Conservation (phyloP, 1,140 invertebrate genomes). For the Leptopilina clavipes region DNA sequence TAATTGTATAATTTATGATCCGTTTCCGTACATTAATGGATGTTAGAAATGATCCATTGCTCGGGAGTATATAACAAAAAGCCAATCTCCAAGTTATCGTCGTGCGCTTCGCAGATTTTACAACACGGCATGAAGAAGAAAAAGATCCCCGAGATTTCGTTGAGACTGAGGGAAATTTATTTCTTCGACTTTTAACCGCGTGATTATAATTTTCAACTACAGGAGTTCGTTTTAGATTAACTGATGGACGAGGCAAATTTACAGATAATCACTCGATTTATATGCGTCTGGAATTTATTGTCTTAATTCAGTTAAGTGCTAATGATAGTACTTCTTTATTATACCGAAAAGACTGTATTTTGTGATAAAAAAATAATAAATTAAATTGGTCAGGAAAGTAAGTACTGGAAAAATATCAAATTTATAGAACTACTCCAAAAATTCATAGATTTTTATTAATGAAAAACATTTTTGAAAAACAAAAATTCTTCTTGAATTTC, state of each 20-base stretch:
- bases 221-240: conserved; percentile 2
- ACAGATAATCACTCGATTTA: background rate
- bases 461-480: too few relatives aligned
- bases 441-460: too few relatives aligned
- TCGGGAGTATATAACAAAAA: background rate
- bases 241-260: background rate
- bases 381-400: too few relatives aligned
- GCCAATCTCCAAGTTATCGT: background rate
- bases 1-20: conserved; percentile 33
- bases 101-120: conserved; percentile 4
- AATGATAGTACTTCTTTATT: background rate
- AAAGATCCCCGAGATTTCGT: background rate
- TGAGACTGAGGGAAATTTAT: conserved; percentile 12
- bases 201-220: conserved; percentile 4
- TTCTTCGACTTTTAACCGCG: background rate
- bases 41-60: conserved; percentile 18
- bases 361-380: too few relatives aligned
- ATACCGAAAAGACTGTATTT: too few relatives aligned
- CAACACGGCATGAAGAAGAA: conserved; percentile 5
- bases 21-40: conserved; percentile 23
- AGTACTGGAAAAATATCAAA: too few relatives aligned
- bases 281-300: conserved; percentile 4
- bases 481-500: too few relatives aligned
- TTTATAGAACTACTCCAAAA: too few relatives aligned
- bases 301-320: background rate